Percentiles rank a stretch among this genome's conserved stretches.
Conservation (phyloP, 2,888 invertebrate species). For the Andrena chrysosceles region DNA sequence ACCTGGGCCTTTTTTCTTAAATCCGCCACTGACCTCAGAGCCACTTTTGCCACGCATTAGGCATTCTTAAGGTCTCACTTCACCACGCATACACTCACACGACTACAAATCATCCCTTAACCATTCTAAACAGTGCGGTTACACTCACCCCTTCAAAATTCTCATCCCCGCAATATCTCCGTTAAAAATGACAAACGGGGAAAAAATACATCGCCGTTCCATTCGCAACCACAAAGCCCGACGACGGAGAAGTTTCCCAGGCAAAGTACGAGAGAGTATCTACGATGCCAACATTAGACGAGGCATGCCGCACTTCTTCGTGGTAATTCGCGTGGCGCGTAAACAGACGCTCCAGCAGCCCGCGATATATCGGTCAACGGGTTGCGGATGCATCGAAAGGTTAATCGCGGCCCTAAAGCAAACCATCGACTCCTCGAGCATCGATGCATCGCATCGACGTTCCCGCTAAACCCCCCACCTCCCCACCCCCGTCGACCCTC, state of each 20-base stretch:
- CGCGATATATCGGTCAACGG: constrained; percentile 61
- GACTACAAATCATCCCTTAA: no score
- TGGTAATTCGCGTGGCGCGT: constrained; percentile 11
- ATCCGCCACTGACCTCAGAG: no score
- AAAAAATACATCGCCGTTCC: no score
- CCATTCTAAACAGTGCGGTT: no score
- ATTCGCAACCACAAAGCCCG: no score
- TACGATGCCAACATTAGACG: neutral
- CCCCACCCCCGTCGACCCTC: constrained; percentile 14
- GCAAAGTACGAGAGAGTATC: neutral
- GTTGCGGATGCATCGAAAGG: constrained; percentile 53
- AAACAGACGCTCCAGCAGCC: constrained; percentile 27
- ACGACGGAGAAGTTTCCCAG: neutral
- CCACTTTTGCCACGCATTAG: no score
- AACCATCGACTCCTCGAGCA: constrained; percentile 37
- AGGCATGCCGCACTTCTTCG: neutral
- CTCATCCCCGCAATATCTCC: no score
- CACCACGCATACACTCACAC: no score
- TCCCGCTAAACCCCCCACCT: neutral
- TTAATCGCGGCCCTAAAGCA: constrained; percentile 53
- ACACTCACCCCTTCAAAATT: no score
- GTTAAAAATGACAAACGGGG: no score
- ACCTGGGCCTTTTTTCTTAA: no score
- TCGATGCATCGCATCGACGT: constrained; percentile 39
- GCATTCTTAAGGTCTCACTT: no score